These are phyloP conservation scores for Meteorus colon DNA, from an alignment of 2,888 invertebrate species.

Conservation along the genomic window DNA sequence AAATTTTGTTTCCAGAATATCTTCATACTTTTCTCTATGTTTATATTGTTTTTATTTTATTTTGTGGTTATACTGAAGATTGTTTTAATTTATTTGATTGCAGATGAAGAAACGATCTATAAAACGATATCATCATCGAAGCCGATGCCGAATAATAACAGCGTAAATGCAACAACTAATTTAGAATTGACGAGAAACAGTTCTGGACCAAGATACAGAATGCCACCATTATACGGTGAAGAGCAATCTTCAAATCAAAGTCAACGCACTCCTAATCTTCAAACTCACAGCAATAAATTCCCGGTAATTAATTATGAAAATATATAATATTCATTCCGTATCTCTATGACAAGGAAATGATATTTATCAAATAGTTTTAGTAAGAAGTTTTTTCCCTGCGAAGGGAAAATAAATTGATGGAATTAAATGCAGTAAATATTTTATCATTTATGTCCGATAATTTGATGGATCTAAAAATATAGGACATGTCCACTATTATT, in stretches of 20 bases:
- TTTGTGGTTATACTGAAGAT: background rate
- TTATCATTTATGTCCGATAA: too few species aligned
- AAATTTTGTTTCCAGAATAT: too few species aligned
- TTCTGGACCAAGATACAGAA: constrained; percentile 65
- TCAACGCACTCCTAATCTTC: constrained; percentile 74
- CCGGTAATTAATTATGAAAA: constrained; percentile 76
- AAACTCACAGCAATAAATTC: constrained; percentile 87
- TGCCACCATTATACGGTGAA: constrained; percentile 71
- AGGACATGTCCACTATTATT: background rate
- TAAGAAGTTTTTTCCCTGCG: too few species aligned
- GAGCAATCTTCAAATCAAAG: constrained; percentile 73
- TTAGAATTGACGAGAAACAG: constrained; percentile 46
- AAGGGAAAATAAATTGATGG: too few species aligned
- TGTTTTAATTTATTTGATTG: constrained; percentile 10
- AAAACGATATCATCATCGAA: constrained; percentile 78
- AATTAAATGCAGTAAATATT: too few species aligned
- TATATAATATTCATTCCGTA: background rate
- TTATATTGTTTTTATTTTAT: background rate
- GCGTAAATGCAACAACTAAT: constrained; percentile 44
- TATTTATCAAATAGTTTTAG: too few species aligned
- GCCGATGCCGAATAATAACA: constrained; percentile 75
- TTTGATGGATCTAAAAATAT: too few species aligned
- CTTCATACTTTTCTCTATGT: too few species aligned
- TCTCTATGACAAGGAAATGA: too few species aligned
- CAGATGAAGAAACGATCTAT: constrained; percentile 77